Percentiles rank a stretch among this genome's conserved stretches.
These are phyloP conservation scores for Corythucha ciliata DNA, from an alignment of 2,888 invertebrate genomes.

Conservation along the genomic window DNA sequence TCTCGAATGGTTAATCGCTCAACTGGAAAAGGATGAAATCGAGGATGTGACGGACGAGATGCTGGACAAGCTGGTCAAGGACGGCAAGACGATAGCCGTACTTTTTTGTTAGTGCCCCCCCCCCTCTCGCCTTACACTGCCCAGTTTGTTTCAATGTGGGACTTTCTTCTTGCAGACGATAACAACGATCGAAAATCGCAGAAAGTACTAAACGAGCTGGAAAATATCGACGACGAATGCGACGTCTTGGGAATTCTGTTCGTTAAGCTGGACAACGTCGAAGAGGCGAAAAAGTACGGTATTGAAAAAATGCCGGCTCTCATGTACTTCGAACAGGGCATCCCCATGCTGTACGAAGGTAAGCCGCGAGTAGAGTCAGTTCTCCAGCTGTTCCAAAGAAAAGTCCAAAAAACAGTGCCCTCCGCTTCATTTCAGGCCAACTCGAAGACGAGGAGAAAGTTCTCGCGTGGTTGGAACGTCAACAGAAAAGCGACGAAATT, in stretches of 20 bases:
- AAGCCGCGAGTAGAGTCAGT: conserved; percentile 22
- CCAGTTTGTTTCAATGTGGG: not conserved
- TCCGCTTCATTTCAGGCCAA: conserved; percentile 45
- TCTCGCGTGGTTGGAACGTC: conserved; percentile 74
- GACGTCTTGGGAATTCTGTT: conserved; percentile 80
- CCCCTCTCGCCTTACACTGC: not conserved
- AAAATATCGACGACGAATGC: conserved; percentile 90
- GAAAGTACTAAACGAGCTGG: conserved; percentile 73
- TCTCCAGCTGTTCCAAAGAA: conserved; percentile 3
- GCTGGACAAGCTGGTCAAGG: conserved; percentile 79
- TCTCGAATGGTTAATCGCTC: conserved; percentile 75
- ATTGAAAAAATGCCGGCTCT: conserved; percentile 79
- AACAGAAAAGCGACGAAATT: conserved; percentile 79
- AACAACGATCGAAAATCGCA: conserved; percentile 82
- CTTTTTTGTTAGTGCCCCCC: conserved; percentile 66
- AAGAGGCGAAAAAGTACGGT: conserved; percentile 83
- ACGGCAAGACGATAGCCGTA: conserved; percentile 80
- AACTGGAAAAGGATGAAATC: conserved; percentile 84
- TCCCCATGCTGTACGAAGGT: conserved; percentile 44
- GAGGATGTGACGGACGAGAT: conserved; percentile 92
- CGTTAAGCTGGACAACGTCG: conserved; percentile 83
- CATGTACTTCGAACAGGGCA: conserved; percentile 53
- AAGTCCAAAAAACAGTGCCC: conserved; percentile 4
- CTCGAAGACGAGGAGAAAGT: conserved; percentile 83
- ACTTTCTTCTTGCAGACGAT: conserved; percentile 53